Evolutionary conservation across 2,113 vertebrate genomes (phyloP), one percentile per base, ranked within the genome.

Genomic region (Triplophysa dalaica): DNA sequence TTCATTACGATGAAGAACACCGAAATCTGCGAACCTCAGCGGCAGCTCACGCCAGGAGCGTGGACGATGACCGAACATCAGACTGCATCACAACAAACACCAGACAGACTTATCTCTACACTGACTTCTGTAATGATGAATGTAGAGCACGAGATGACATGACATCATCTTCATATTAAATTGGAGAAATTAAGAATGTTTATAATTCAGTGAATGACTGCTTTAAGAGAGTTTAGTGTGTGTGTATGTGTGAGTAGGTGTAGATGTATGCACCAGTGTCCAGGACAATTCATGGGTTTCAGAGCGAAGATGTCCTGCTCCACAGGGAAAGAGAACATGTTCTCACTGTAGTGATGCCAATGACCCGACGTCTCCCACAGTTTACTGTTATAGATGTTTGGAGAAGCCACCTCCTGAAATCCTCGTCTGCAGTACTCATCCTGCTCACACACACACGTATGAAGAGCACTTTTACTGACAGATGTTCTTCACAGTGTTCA

Each of bases 261-360:
- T 4, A 6, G 29, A n/a, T 19, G 52, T 1, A 50, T 89, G 87
- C 90, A 98, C 97, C 97, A 98, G 85, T 99, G 97, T 70, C 95
- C 96, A 0, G 97, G 97, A 66, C 97, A 99, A 87, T 98, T 99
- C 97, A 98, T 99, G 0, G 97, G 96, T 82, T 98, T 98, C 8
- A 98, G 94, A 3, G 96, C 95, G 63, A 97, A 98, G 1, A 91
- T 85, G 58, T 98, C 97, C 75, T 95, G 95, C 80, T 99, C 97
- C 0, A 97, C 82, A 0, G 95, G 93, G 86, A 98, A 98, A 66
- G 94, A 94, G 87, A 99, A 98, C 93, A 98, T 98, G 87, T 95
- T 97, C 78, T 95, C 93, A 0, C 92, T 94, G 92, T 97, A 96
- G 87, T 96, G 96, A 75, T 96, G 95, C 97, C 97, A 98, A 73